These are phyloP conservation scores for Apistogramma diplotaenia DNA, from an alignment of 2,113 vertebrate genomes.

Conservation along the genomic window DNA sequence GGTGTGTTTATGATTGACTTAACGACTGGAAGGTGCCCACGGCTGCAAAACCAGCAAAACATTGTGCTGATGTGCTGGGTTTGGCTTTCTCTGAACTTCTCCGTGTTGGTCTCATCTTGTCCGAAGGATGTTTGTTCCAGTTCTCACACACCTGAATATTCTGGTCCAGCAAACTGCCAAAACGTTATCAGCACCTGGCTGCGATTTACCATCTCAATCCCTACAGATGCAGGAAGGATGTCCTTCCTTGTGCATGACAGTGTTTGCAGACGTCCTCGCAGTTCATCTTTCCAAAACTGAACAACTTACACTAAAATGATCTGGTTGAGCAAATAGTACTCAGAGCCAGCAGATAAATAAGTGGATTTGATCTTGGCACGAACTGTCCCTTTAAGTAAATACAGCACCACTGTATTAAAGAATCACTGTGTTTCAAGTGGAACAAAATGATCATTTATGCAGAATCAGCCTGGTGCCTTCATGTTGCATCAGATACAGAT, in stretches of 20 bases:
- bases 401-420: not conserved
- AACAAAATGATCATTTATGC: not conserved
- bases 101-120: not conserved
- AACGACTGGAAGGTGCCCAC: not conserved
- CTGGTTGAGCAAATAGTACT: not conserved
- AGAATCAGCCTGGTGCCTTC: not conserved
- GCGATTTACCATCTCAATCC: not conserved
- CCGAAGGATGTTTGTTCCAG: not conserved
- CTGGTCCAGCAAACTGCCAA: too few species aligned
- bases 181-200: not conserved
- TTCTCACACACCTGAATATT: not conserved
- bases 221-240: not conserved
- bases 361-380: not conserved
- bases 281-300: not conserved
- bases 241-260: not conserved
- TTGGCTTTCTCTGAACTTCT: too few species aligned
- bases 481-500: not conserved
- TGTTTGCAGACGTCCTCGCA: not conserved
- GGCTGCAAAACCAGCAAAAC: not conserved
- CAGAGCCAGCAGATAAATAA: not conserved
- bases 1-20: not conserved
- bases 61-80: too few species aligned
- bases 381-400: not conserved
- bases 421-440: not conserved
- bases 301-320: not conserved